Evolutionary conservation across 2,797 vertebrate genomes (phyloP), one percentile per base, ranked within the genome.

Genomic region (Sardinella longiceps): DNA sequence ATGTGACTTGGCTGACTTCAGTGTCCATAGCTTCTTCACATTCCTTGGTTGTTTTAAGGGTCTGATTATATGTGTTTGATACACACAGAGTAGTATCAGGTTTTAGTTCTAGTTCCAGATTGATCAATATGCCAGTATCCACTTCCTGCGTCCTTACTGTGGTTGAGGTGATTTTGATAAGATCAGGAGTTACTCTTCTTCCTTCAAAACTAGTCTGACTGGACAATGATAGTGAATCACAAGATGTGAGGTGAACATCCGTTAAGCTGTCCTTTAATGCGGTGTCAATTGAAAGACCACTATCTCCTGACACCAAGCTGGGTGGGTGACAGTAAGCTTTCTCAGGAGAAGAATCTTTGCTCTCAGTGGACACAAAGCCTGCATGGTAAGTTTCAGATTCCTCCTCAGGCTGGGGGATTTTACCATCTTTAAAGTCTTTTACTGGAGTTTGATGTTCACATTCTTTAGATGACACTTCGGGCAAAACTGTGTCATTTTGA

Each of bases 131-230:
- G 74, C 70, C 84, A 30, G 33, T 30, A 30, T 39, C 66, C 15
- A 6, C 18, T 74, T 15, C 30, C 12, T 74, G 66, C 5, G 15
- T 30, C 37, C 11, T 39, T 14, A 74, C 30, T 20, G 14, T 37
- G 66, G 3, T 33, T 37, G 30, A 66, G 5, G 82, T 84, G 46
- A 77, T 84, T 86, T 84, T 85, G 83, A 87, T 89, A 5, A 82
- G 30, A 88, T 91, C 87, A 53, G 85, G 83, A 83, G 84, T 81
- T 15, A 85, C 20, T 88, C 89, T 74, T 15, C 15, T 14, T 74
- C 18, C 30, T 37, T 74, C 66, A 37, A 15, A 74, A 74, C 66
- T 37, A 37, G 30, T 18, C 30, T 74, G 66, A 74, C 33, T 74
- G 15, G 14, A 39, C 30, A 74, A 39, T 33, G 30, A 33, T 0